These are phyloP conservation scores for Pseudopleuronectes americanus DNA, from an alignment of 2,797 vertebrate species.

Conservation along the genomic window DNA sequence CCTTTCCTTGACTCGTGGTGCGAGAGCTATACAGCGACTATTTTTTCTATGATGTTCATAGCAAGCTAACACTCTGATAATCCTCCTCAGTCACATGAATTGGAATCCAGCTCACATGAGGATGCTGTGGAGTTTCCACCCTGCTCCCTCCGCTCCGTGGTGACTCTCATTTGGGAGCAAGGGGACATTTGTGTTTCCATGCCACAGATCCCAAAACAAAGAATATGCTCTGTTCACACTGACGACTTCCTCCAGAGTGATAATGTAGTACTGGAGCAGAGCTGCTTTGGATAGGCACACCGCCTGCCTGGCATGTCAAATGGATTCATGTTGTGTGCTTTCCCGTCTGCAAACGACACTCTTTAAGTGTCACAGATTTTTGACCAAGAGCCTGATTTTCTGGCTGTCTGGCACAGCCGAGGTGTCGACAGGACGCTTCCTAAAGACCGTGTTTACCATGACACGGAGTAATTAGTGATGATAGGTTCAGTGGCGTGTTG, in stretches of 20 bases:
- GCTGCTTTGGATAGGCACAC: conserved; percentile 22
- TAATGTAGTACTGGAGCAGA: conserved; percentile 31
- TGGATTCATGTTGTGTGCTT: conserved; percentile 28
- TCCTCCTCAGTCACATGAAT: conserved; percentile 56
- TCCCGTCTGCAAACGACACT: conserved; percentile 35
- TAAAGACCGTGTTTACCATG: conserved; percentile 51
- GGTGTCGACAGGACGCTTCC: conserved; percentile 53
- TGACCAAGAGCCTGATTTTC: conserved; percentile 59
- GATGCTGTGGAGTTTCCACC: conserved; percentile 37
- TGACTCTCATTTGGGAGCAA: conserved; percentile 15
- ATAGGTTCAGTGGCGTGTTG: conserved; percentile 27
- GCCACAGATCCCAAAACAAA: conserved; percentile 21
- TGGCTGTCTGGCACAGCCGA: conserved; percentile 13
- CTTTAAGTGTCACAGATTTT: conserved; percentile 42
- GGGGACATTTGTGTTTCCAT: conserved; percentile 50
- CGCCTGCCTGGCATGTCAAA: conserved; percentile 31
- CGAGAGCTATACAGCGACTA: conserved; percentile 7
- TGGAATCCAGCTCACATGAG: conserved; percentile 29
- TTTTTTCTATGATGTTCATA: conserved; percentile 34
- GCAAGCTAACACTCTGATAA: conserved; percentile 39
- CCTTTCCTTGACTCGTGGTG: conserved; percentile 13
- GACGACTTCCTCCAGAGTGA: conserved; percentile 30
- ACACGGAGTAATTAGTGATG: conserved; percentile 57
- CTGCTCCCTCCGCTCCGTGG: neutral
- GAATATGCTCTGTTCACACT: conserved; percentile 23